Base-by-base conservation (phyloP, 1,140 invertebrate species). In the Asbolus verrucosus region DNA sequence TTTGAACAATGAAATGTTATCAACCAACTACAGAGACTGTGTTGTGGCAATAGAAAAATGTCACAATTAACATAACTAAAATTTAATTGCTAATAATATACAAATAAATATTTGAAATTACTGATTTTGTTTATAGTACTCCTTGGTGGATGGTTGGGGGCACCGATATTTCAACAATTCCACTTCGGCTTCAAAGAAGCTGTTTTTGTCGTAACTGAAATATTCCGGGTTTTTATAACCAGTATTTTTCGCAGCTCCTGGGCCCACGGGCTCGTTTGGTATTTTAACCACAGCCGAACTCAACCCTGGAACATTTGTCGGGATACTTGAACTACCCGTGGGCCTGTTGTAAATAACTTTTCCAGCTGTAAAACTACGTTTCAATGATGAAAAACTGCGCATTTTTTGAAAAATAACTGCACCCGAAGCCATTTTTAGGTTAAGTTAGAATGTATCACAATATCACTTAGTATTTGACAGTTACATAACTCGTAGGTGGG, bases 171-270 rank as follows among this genome's bases (percentile, higher is more conserved):
- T 89, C 8, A 84, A 82, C 89, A 96, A 90, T 85, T 95, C 93
- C 11, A 94, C 86, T 85, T 96, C 93, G 46, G 93, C 89, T 81
- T 96, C 92, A 73, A 88, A 91, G 76, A 90, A 95, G 67, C 90
- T 92, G 74, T 87, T 89, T 16, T 86, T 84, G 76, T 94, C 87
- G 75, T 95, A 95, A 71, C 86, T 88, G 76, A 90, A 96, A 78
- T 95, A 95, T 82, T 96, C 94, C 0, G 92, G 91, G 76, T 93
- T 93, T 83, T 94, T 94, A 77, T 96, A 96, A 1, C 87, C 87
- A 67, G 84, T 81, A 41, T 60, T 75, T 78, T 93, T 91, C 0
- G 88, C 84, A 24, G 92, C 92, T 33, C 88, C 89, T 31, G 92
- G 92, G 3, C 91, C 90, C 60, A 93, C 89, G 1, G 89, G 85